Evolutionary conservation across 2,797 vertebrate genomes (phyloP), one percentile per base, ranked within the genome.

Genomic region (Poecilia velifera): DNA sequence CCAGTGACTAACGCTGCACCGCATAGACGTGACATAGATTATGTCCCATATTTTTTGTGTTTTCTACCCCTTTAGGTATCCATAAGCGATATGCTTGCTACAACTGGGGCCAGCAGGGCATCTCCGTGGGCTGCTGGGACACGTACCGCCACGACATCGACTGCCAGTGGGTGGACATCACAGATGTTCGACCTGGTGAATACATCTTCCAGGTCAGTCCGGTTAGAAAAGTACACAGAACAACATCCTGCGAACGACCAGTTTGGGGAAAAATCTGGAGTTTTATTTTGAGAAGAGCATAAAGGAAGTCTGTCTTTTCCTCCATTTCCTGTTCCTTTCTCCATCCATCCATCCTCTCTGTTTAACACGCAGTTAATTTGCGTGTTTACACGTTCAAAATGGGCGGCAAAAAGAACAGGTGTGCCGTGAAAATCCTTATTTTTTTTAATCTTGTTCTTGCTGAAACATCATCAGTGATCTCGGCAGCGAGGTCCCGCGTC

Each of bases 61-160:
- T 25, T 31, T 81, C 16, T 46, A 59, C 5, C 43, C 39, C 75
- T 74, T 76, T 86, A 99, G 98, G 98, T 70, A 83, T 97, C 73
- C 95, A 97, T 66, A 97, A 96, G 77, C 96, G 96, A 12, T 98
- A 96, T 0, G 93, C 97, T 1, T 99, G 98, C 41, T 98, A 97
- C 86, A 98, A 99, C 95, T 98, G 98, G 91, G 98, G 98, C 20
- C 96, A 99, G 55, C 98, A 98, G 87, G 98, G 98, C 3, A 97
- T 99, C 91, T 96, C 96, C 0, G 95, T 97, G 1, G 97, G 97
- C 77, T 99, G 98, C 95, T 98, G 97, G 97, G 98, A 99, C 85
- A 98, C 97, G 4, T 98, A 99, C 90, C 96, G 97, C 76, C 98
- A 98, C 0, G 97, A 99, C 88, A 99, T 99, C 0, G 98, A 99